Percentiles rank a stretch among this genome's conserved stretches.
phyloP scores from a whole-genome alignment of 2,797 vertebrate genomes.

The Geotrypetes seraphini region DNA sequence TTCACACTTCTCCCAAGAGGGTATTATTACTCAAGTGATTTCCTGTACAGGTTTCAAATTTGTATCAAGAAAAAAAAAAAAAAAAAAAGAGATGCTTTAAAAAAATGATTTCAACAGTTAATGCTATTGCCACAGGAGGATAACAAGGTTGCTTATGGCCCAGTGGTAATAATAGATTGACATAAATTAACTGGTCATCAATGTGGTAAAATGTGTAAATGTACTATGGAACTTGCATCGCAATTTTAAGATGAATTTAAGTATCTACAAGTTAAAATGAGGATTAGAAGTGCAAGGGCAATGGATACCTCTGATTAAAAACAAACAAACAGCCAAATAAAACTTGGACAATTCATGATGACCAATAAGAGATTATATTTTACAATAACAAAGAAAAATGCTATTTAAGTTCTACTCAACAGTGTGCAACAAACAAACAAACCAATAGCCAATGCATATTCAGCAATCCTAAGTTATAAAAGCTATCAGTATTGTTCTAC shows the following conservation, averaged over 20 bases:
- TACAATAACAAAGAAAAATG: not conserved
- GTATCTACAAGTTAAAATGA: constrained; percentile 7
- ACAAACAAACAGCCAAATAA: constrained; percentile 12
- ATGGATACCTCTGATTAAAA: constrained; percentile 6
- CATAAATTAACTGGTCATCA: constrained; percentile 12
- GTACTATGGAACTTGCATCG: constrained; percentile 13
- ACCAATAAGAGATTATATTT: too few species aligned
- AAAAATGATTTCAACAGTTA: not conserved
- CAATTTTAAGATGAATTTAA: constrained; percentile 12
- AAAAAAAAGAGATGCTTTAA: too few species aligned
- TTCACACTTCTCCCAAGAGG: constrained; percentile 9
- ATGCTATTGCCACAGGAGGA: too few species aligned
- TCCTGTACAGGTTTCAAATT: constrained; percentile 14
- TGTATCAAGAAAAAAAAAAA: too few species aligned
- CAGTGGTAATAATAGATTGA: constrained; percentile 2
- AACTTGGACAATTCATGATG: constrained; percentile 1
- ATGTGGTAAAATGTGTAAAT: constrained; percentile 11
- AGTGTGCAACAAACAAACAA: not conserved
- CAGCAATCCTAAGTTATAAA: too few species aligned
- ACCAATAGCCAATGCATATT: too few species aligned
- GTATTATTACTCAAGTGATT: constrained; percentile 6
- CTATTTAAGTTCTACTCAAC: constrained; percentile 9
- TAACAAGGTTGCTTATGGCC: not conserved
- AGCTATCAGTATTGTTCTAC: too few species aligned
- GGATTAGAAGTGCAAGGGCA: constrained; percentile 12